Conservation (phyloP, 2,797 vertebrate species). For the Agapornis canus region DNA sequence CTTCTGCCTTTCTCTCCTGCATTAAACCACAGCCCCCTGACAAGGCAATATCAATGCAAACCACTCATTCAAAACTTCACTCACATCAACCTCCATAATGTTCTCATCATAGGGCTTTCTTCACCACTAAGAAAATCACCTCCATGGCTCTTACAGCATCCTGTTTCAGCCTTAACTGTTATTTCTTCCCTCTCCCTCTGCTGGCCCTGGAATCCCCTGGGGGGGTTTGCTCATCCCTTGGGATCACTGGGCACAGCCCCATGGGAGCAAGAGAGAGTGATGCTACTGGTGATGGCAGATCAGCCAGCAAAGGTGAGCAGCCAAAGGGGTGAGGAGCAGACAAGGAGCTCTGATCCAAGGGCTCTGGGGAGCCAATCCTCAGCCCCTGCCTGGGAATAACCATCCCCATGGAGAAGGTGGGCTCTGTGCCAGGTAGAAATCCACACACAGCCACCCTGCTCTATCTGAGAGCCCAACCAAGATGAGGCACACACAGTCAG, state of each 20-base stretch:
- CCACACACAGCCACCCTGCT: background rate
- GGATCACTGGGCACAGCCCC: background rate
- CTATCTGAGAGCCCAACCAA: background rate
- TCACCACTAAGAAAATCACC: rapidly evolving
- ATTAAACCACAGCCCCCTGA: background rate
- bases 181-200: background rate
- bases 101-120: background rate
- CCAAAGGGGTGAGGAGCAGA: background rate
- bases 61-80: background rate
- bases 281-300: background rate
- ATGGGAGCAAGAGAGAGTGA: background rate
- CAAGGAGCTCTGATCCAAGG: background rate
- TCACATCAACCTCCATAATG: background rate
- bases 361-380: background rate
- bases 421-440: background rate
- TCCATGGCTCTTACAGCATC: background rate
- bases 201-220: background rate
- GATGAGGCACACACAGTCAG: rapidly evolving
- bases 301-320: background rate
- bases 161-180: background rate
- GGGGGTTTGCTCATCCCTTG: background rate
- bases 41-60: background rate
- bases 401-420: background rate
- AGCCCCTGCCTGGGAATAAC: background rate
- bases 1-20: background rate